phyloP scores from a whole-genome alignment of 2,888 invertebrate genomes.

The Proisotoma minuta region DNA sequence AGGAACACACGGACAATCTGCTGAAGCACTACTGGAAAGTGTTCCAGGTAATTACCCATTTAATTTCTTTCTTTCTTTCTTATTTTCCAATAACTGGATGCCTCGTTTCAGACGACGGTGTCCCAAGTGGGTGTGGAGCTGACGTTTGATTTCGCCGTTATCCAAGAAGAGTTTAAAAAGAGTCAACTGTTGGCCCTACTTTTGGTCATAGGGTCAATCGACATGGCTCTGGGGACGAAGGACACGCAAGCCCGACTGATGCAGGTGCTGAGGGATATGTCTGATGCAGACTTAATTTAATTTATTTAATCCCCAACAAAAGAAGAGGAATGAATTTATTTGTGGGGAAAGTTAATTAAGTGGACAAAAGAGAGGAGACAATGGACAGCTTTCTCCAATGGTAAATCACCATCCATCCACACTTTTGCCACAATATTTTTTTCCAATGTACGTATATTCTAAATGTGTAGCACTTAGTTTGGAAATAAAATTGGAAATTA shows the following conservation, averaged over 20 bases:
- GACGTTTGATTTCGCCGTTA: conserved; percentile 36
- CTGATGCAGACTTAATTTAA: conserved; percentile 41
- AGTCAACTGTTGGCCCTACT: conserved; percentile 43
- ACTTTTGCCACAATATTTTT: no score
- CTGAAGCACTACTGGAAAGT: conserved; percentile 46
- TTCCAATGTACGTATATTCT: no score
- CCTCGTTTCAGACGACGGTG: conserved; percentile 25
- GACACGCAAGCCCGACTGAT: conserved; percentile 38
- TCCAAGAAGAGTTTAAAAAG: conserved; percentile 41
- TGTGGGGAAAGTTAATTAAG: no score
- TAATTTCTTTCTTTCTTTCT: no score
- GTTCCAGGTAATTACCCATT: conserved; percentile 39
- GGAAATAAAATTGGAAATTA: no score
- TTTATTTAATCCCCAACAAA: no score
- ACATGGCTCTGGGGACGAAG: conserved; percentile 36
- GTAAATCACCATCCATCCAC: no score
- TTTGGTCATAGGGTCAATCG: conserved; percentile 43
- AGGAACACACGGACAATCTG: conserved; percentile 36
- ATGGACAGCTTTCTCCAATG: no score
- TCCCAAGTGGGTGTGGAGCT: conserved; percentile 33
- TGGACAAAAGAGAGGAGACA: no score
- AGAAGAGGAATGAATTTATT: no score
- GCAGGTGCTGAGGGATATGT: conserved; percentile 42
- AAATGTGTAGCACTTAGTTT: no score
- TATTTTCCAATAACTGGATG: no score